Evolutionary conservation across 2,797 vertebrate genomes (phyloP).

Genomic region (Coilia nasus): DNA sequence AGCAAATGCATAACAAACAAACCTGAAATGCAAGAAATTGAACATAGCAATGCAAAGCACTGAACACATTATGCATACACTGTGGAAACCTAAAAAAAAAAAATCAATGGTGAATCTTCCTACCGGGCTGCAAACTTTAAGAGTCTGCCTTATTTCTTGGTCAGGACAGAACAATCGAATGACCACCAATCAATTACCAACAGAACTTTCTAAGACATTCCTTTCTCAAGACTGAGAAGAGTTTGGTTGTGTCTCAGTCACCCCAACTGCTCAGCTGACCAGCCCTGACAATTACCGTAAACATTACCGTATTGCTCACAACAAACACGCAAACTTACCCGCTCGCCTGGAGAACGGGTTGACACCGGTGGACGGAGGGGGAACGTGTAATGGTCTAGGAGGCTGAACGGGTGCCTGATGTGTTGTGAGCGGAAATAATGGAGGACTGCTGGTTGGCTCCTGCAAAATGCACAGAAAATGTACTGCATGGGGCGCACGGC

Average conservation of each 20-base stretch:
- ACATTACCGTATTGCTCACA: no score
- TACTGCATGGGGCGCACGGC: background rate
- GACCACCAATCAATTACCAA: no score
- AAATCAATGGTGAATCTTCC: no score
- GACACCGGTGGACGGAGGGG: slow-evolving; percentile 50
- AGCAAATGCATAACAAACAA: background rate
- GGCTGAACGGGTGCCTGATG: slow-evolving; percentile 22
- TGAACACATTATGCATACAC: no score
- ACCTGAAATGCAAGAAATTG: background rate
- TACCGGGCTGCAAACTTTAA: no score
- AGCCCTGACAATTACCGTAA: background rate
- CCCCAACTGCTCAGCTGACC: background rate
- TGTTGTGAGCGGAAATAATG: slow-evolving; percentile 5
- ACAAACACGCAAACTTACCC: slow-evolving; percentile 64
- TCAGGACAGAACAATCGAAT: no score
- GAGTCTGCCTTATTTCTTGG: no score
- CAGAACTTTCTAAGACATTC: no score
- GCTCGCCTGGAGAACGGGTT: slow-evolving; percentile 66
- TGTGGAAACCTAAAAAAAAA: no score
- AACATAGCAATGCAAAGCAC: no score
- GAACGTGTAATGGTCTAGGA: slow-evolving; percentile 30
- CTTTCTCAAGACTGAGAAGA: no score
- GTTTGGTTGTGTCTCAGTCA: background rate
- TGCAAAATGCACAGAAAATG: slow-evolving; percentile 49
- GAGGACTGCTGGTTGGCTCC: slow-evolving; percentile 45